Evolutionary conservation across 2,888 invertebrate genomes (phyloP), one percentile per base, ranked within the genome.

Genomic region (Lasius platythorax): DNA sequence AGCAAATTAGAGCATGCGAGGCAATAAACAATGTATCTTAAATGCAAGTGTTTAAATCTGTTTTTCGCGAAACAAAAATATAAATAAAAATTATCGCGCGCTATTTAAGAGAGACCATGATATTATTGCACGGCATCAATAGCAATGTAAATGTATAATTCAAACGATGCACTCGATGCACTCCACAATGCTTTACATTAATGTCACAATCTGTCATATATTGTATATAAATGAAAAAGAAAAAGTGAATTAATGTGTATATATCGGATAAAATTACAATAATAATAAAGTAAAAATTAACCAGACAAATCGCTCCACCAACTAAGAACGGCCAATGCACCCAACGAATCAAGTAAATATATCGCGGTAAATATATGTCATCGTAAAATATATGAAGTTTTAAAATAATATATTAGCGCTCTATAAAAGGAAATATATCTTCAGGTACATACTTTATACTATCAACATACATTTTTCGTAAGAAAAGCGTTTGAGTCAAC

Each of bases 1-100:
- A 28, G 23, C 56, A 56, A 78, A 78, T 78, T 70, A 58, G 70
- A 78, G 58, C 78, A 23, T 58, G 70, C 58, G 43, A 58, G 15
- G n/a, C 43, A 70, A 78, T 70, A 70, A 70, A 70, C 70, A 40
- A 56, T 50, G 28, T 56, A 78, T 58, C 68, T 43, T 68, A n/a
- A 78, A 78, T 33, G 37, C 56, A 43, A 50, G 43, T 70, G 43
- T 78, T 70, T 78, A 30, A 43, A 58, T 78, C 8, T 46, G 4
- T 5, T 53, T 53, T 78, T 58, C 33, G 30, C 33, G 43, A 58
- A 58, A 37, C 30, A 56, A 78, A 78, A 78, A 58, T 70, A 43
- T 56, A 56, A 68, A 58, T 58, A 70, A 43, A 58, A 30, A 78
- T 78, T 70, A 56, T 70, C 53, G 15, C n/a, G 56, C 12, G 40